Evolutionary conservation across 2,797 vertebrate genomes (phyloP), one percentile per base, ranked within the genome.

Genomic region (Lophotriccus pileatus): DNA sequence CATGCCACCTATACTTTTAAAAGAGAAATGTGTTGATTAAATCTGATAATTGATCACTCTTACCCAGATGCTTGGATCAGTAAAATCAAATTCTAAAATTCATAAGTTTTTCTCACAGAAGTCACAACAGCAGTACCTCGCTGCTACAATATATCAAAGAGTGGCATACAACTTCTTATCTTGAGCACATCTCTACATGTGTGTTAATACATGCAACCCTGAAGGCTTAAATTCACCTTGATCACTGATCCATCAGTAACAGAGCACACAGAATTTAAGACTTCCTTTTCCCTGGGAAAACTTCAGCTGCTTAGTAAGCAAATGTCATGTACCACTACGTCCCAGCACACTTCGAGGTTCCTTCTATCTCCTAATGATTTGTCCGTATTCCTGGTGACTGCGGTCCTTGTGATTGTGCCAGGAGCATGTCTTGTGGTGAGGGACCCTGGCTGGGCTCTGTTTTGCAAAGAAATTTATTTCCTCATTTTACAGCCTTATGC

Each of bases 391-490:
- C 27, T 72, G 37, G 52, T 74, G 67, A 73, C 52, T 70, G 9
- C 37, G 46, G 32, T 43, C 43, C 37, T 36, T 60, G 12, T 58
- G 70, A 30, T 14, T 90, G 53, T 74, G 69, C 74, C 66, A 82
- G 81, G 2, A 79, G 16, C 18, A 30, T 22, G 27, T 34, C 70
- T 64, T 90, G 67, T 50, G 41, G 27, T 30, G 55, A 87, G 55
- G n/a, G 39, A 82, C 12, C 47, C 66, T 90, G 53, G 10, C 21
- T 41, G 66, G 44, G 24, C 25, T 95, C 88, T 92, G 63, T 77
- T 92, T 70, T 64, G 23, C 52, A 87, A 74, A 64, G 15, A 87
- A 62, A 80, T 93, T 72, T 80, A 63, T 96, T 96, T 91, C 87
- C 53, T 78, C 16, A 15, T 93, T 92, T 94, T 78, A 91, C 43